Conservation (phyloP, 1,140 invertebrate species). For the Bombus polaris region DNA sequence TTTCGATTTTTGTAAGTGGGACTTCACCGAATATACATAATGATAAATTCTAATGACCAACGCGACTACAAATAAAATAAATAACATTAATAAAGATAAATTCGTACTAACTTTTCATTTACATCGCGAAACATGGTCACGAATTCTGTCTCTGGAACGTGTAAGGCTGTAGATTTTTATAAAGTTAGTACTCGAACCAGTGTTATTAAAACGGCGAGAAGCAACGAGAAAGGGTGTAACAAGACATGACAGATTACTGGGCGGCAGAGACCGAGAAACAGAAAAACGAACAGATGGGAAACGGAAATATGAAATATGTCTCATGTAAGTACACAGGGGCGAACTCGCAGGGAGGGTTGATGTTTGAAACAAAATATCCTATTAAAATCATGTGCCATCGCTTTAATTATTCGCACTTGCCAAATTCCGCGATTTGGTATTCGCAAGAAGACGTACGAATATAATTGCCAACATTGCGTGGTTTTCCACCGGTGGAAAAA, state of each 20-base stretch:
- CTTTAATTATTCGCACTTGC: background rate
- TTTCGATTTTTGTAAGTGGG: no score
- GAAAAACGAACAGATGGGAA: background rate
- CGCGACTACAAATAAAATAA: no score
- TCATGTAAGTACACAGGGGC: background rate
- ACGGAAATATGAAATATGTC: background rate
- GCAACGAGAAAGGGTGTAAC: background rate
- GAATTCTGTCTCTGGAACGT: background rate
- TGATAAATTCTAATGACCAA: no score
- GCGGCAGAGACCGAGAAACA: background rate
- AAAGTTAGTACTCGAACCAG: background rate
- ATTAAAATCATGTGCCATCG: background rate
- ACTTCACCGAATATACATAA: no score
- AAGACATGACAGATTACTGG: background rate
- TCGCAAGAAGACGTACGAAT: background rate
- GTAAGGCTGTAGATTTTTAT: background rate
- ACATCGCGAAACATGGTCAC: no score
- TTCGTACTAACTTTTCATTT: no score
- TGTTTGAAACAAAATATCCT: background rate
- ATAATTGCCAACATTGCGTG: background rate
- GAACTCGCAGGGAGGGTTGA: background rate
- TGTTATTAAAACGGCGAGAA: slow-evolving; percentile 3
- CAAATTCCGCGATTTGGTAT: background rate
- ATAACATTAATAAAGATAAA: no score
- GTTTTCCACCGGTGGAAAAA: no score